Base-by-base conservation (phyloP, 2,888 invertebrate genomes). In the Erebia aethiops region DNA sequence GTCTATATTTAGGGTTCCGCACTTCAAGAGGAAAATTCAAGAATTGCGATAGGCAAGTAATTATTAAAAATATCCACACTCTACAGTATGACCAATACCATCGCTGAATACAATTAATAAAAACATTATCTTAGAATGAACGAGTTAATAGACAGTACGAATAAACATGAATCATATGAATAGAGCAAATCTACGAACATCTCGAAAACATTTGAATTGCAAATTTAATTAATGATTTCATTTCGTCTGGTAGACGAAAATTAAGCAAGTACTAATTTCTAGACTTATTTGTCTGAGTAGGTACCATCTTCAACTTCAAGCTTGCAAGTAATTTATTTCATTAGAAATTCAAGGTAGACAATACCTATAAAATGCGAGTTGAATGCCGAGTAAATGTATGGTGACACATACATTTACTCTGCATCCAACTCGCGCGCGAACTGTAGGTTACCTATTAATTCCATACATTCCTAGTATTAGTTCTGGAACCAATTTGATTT, bases 171-270 rank as follows among this genome's bases (percentile, higher is more conserved):
- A 35, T 16, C 58, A 41, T n/a, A 41, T 58, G 41, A 58, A 58
- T 35, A 41, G 7, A 83, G 80, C 81, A 76, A 80, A 82, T 83
- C 78, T 79, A 76, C 76, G 76, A 81, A 79, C 78, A 78, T 67
- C 73, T 70, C 72, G 77, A 78, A 77, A 77, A 78, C 74, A 82
- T 85, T 84, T 82, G 82, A 82, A 85, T 83, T 84, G 82, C 81
- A 81, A 83, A 85, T 79, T 81, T 3, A 79, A 80, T 81, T 80
- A 81, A 82, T 82, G 78, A 82, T 79, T 80, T 78, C 79, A 77
- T 81, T 83, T 78, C 76, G 77, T 78, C 79, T 62, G 21, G 13
- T 49, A 62, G 7, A 41, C 21, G 46, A 49, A 49, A 62, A 62
- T 62, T 62, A 49, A 49, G 46, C 49, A 49, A 62, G 49, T 49